Base-by-base conservation (phyloP, 1,140 invertebrate species). In the Halictus rubicundus region DNA sequence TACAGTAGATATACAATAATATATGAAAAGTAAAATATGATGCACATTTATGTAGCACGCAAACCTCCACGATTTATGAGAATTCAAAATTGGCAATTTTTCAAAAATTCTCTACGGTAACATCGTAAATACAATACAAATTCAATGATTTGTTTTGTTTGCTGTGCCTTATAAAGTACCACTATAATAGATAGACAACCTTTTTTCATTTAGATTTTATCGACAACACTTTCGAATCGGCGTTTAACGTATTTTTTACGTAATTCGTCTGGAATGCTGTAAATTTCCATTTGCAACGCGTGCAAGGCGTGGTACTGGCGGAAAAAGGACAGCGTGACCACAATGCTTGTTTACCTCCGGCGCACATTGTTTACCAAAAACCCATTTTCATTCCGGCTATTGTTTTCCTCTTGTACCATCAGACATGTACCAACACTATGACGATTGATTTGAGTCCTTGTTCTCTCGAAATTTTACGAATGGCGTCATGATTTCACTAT, bases 341-440 rank as follows among this genome's bases (percentile, higher is more conserved):
- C 59, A 42, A 72, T 64, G 68, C 6, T n/a, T 71, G 68, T 78
- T 71, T 71, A 54, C 59, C 42, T 1, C n/a, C 19, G 46, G n/a
- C 25, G 27, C 19, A n/a, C 60, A 71, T 39, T 78, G 76, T 78
- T 78, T 71, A 42, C 46, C 42, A 23, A 71, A 61, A 71, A 64
- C 60, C 68, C 23, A 78, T 54, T 64, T 78, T 71, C 76, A 27
- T 42, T 52, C 14, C n/a, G 16, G 16, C 68, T 72, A 78, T 54
- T 78, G 57, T 78, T 54, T 46, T 54, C 37, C 49, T 2, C 68
- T 1, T 3, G 49, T 63, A 25, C 19, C 16, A 27, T 39, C 54
- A 8, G 7, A 0, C 32, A 10, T 7, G 7, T 42, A 68, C 39
- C 49, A 7, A 25, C 25, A 54, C 64, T 39, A 14, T n/a, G 19